Percentiles rank a stretch among this genome's conserved stretches.
Evolutionary conservation across 1,140 invertebrate genomes (phyloP).

Genomic region (Brachystomella parvula): DNA sequence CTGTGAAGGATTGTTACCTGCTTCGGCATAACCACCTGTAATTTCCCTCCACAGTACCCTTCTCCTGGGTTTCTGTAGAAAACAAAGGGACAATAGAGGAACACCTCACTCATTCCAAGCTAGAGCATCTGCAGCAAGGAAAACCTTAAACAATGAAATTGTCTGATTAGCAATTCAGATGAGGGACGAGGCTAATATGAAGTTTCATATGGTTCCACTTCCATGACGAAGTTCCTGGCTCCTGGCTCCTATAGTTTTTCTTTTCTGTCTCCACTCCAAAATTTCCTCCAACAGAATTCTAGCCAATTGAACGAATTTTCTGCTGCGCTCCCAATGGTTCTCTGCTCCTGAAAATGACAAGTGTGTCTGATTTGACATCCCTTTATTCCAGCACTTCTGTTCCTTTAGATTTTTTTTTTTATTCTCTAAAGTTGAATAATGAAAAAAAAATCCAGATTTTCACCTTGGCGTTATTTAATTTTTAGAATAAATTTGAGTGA

Average conservation of each 20-base stretch:
- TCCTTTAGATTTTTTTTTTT: too few relatives aligned
- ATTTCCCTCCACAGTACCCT: conserved; percentile 1
- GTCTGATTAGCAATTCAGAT: conserved; percentile 3
- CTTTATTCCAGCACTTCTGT: too few relatives aligned
- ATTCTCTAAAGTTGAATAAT: too few relatives aligned
- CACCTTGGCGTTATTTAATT: too few relatives aligned
- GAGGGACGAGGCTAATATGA: background rate
- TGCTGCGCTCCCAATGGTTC: too few relatives aligned
- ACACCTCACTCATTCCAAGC: background rate
- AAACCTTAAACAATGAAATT: conserved; percentile 2
- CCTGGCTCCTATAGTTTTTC: too few relatives aligned
- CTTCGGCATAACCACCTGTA: conserved; percentile 8
- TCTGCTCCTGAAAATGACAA: background rate
- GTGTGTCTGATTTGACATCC: background rate
- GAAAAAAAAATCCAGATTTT: conserved; percentile 9
- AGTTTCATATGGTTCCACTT: too few relatives aligned
- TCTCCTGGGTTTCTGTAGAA: background rate
- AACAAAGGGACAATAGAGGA: background rate
- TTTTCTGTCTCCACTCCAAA: background rate
- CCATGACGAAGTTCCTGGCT: too few relatives aligned
- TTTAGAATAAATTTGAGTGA: too few relatives aligned
- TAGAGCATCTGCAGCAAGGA: conserved; percentile 3
- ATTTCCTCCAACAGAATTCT: background rate
- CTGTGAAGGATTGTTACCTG: conserved; percentile 2
- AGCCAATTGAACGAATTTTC: too few relatives aligned